Evolutionary conservation across 2,888 invertebrate species (phyloP).

Genomic region (Tipula unca): DNA sequence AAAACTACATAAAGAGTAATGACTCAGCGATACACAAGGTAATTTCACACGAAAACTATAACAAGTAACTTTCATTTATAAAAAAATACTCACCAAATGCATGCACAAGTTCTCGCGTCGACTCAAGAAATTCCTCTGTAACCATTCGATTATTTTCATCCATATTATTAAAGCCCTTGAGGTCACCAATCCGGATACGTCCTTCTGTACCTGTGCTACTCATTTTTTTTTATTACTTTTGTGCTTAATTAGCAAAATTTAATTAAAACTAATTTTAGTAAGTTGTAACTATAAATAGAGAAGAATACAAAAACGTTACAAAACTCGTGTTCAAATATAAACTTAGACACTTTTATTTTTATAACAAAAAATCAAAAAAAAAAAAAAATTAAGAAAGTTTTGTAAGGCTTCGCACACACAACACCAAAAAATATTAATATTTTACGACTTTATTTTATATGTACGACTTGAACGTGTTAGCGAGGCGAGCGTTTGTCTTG

Average conservation of each 20-base stretch:
- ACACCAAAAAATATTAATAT: background rate
- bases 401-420: background rate
- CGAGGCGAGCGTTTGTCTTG: background rate
- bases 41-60: background rate
- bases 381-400: too few species aligned
- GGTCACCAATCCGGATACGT: constrained; percentile 34
- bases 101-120: constrained; percentile 51
- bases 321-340: background rate
- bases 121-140: constrained; percentile 51
- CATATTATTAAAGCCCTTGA: constrained; percentile 48
- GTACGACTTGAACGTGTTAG: background rate
- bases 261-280: background rate
- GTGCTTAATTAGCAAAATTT: background rate
- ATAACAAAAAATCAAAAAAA: background rate
- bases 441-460: background rate
- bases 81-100: constrained; percentile 51
- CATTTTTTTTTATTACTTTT: background rate
- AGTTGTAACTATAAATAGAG: background rate
- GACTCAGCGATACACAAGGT: background rate
- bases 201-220: constrained; percentile 21
- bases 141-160: constrained; percentile 48
- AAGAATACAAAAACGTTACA: background rate
- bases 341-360: background rate
- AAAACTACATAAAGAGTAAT: background rate
- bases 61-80: constrained; percentile 16